Evolutionary conservation across 2,888 invertebrate species (phyloP).

Genomic region (Morinoia aosen): DNA sequence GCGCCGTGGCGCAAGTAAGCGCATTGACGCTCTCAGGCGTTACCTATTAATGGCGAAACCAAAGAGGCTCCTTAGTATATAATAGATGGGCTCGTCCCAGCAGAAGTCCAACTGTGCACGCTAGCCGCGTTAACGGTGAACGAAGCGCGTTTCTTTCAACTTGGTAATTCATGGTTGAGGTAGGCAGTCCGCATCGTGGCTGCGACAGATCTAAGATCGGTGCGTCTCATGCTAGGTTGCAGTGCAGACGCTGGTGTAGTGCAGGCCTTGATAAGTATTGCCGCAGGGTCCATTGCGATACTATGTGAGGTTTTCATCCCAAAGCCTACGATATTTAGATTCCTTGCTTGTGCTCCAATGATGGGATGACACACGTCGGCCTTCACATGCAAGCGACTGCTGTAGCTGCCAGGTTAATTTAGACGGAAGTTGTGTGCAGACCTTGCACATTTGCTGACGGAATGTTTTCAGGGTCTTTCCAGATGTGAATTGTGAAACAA

Average conservation of each 20-base stretch:
- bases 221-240: background rate
- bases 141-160: background rate
- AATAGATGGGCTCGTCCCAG: background rate
- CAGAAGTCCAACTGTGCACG: background rate
- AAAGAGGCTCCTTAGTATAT: background rate
- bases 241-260: background rate
- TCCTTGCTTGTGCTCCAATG: too few relatives aligned
- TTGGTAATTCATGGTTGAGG: background rate
- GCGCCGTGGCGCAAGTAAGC: too few relatives aligned
- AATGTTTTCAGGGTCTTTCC: background rate
- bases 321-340: background rate
- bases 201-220: background rate
- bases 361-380: too few relatives aligned
- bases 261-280: background rate
- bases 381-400: too few relatives aligned
- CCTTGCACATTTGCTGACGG: background rate
- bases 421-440: background rate
- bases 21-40: background rate
- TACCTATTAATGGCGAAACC: background rate
- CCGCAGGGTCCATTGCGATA: background rate
- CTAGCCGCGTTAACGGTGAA: background rate
- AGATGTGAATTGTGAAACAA: background rate
- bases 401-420: too few relatives aligned
- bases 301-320: background rate
- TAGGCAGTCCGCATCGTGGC: background rate